Base-by-base conservation (phyloP, 2,797 vertebrate genomes). In the Aulostomus chinensis region DNA sequence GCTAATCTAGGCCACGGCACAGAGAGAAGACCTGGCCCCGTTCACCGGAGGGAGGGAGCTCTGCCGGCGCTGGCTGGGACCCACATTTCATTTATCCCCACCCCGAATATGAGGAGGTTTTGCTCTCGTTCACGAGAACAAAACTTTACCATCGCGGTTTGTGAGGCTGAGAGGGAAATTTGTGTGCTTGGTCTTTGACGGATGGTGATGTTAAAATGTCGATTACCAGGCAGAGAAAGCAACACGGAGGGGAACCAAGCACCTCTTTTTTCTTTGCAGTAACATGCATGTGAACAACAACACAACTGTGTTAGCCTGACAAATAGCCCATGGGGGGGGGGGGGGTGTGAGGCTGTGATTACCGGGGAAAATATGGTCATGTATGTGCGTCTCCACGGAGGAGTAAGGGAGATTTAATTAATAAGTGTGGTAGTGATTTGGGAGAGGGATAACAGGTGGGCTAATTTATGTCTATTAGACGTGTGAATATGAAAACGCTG, bases 1-100 rank as follows among this genome's bases (percentile, higher is more conserved):
- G 62, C 48, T 58, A 58, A 81, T 80, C 57, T 83, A 61, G 80
- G 81, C 46, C 83, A 68, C 46, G 21, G 70, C 75, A 56, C 73
- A 72, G 68, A 61, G 59, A 75, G 58, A 43, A 67, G 63, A 56
- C 68, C 73, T 77, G 73, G 52, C 79, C 81, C 36, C 20, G 8
- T 73, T 80, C 68, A 67, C 45, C 11, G 49, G 64, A 35, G 39
- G 24, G 75, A 62, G 66, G 31, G 1, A 42, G 38, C 31, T 39
- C 57, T 29, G 69, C 29, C 36, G 45, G 14, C 1, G 40, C 37
- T 22, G 35, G 49, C 48, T 10, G 53, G 9, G 18, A 43, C 43
- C 46, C 37, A 28, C 31, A 31, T 37, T 59, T 21, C n/a, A n/a
- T n/a, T n/a, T n/a, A 48, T 43, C 46, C 52, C 26, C 43, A 3